phyloP scores from a whole-genome alignment of 2,113 vertebrate genomes.

The Lepidiolamprologus cunningtoni region DNA sequence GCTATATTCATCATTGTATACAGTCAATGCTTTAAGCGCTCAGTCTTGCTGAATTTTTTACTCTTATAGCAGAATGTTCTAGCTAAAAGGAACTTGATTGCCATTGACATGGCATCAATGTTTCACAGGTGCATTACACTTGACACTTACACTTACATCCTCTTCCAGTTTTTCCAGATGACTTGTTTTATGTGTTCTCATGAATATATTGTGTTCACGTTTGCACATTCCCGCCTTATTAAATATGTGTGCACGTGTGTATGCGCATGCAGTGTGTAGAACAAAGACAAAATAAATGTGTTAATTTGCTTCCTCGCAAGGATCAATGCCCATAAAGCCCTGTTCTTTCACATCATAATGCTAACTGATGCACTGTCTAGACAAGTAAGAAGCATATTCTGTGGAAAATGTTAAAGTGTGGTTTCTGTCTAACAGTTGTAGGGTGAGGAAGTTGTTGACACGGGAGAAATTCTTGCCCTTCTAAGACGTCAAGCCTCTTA shows the following conservation, averaged over 20 bases:
- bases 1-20: neutral
- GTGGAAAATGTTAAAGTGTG: neutral
- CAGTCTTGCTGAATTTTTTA: neutral
- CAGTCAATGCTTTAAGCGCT: neutral
- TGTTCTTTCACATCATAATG: neutral
- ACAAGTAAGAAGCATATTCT: neutral
- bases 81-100: neutral
- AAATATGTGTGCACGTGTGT: neutral
- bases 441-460: conserved; percentile 18
- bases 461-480: conserved; percentile 10
- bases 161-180: neutral
- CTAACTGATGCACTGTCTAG: neutral
- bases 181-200: neutral
- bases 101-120: neutral
- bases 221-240: neutral
- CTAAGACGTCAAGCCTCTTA: conserved; percentile 15
- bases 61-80: neutral
- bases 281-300: neutral
- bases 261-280: neutral
- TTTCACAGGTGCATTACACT: neutral
- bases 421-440: neutral
- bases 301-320: neutral
- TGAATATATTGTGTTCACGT: neutral
- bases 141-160: neutral
- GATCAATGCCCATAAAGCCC: neutral